Percentiles rank a stretch among this genome's conserved stretches.
These are phyloP conservation scores for Zosterops pallidus DNA, from an alignment of 2,113 vertebrate species.

Conservation along the genomic window DNA sequence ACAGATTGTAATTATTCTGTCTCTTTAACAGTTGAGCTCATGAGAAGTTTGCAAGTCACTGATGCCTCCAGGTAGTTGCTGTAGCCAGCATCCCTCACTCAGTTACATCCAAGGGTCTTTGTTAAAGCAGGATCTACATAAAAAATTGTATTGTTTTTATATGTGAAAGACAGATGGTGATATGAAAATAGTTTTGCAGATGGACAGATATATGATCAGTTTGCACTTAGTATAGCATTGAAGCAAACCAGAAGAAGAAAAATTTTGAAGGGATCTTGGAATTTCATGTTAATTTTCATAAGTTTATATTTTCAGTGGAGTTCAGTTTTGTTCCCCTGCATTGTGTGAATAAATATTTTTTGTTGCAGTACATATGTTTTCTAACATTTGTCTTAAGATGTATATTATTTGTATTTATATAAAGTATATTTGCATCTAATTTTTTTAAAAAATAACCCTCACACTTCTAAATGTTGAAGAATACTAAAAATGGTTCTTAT, in stretches of 20 bases:
- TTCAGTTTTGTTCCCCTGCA: fast-evolving
- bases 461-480: fast-evolving
- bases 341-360: background rate
- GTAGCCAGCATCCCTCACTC: background rate
- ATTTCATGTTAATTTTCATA: background rate
- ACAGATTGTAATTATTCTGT: background rate
- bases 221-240: background rate
- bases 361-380: background rate
- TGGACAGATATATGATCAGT: background rate
- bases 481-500: background rate
- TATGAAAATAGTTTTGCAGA: background rate
- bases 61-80: background rate
- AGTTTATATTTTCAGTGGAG: background rate
- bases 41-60: background rate
- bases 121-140: background rate
- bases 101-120: background rate
- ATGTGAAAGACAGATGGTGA: background rate
- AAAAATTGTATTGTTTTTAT: fast-evolving
- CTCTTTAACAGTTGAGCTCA: background rate
- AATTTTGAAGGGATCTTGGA: background rate
- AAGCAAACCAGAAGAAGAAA: background rate
- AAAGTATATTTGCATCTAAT: background rate
- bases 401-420: background rate
- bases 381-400: background rate
- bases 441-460: background rate